These are phyloP conservation scores for Alligator sinensis DNA, from an alignment of 2,113 vertebrate genomes.

Conservation along the genomic window DNA sequence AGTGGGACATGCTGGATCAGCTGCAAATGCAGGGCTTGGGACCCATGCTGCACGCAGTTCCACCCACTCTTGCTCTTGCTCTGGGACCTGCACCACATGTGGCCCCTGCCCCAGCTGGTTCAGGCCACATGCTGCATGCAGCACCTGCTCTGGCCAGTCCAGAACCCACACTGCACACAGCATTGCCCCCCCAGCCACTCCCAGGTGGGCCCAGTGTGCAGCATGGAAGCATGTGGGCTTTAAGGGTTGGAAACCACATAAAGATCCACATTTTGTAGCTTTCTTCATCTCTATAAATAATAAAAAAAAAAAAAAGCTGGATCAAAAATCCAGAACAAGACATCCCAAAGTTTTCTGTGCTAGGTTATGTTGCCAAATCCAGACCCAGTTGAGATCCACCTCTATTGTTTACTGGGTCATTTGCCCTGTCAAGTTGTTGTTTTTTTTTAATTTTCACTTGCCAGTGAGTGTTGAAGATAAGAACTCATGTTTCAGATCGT, in stretches of 20 bases:
- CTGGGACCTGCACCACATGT: too few species aligned
- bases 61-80: too few species aligned
- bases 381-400: rapidly evolving
- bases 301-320: neutral
- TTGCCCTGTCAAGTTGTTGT: neutral
- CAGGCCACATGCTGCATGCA: too few species aligned
- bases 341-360: neutral
- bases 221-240: neutral
- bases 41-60: too few species aligned
- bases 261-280: neutral
- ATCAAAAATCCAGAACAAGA: neutral
- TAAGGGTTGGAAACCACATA: neutral
- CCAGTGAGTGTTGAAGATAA: neutral
- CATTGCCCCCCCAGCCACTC: too few species aligned
- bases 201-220: too few species aligned
- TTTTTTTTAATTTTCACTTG: neutral
- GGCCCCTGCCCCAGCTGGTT: too few species aligned
- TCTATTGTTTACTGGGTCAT: neutral
- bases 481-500: neutral
- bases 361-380: neutral
- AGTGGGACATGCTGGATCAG: too few species aligned
- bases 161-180: too few species aligned
- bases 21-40: too few species aligned
- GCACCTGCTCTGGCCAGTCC: too few species aligned
- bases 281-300: neutral